Evolutionary conservation across 2,797 vertebrate genomes (phyloP).

Genomic region (Botia almorhae): DNA sequence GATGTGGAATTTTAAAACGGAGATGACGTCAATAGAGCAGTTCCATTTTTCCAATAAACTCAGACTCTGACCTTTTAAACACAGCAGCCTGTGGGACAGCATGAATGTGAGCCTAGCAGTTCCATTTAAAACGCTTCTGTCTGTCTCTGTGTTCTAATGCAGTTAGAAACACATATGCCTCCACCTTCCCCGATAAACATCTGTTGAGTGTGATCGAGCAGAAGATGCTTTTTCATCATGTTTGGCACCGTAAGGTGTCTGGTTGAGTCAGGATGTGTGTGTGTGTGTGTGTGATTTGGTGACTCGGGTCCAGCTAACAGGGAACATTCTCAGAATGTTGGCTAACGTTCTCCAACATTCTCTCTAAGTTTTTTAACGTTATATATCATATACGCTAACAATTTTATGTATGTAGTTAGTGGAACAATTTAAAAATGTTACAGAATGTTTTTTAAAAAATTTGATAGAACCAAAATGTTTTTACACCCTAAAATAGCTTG

Average conservation of each 20-base stretch:
- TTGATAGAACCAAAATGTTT: no score
- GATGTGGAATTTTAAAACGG: slow-evolving; percentile 40
- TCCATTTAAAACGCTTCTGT: neutral
- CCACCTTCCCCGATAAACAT: slow-evolving; percentile 20
- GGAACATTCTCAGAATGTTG: no score
- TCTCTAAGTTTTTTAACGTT: no score
- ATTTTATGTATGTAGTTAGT: no score
- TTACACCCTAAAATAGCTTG: no score
- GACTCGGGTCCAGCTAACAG: neutral
- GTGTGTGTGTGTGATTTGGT: slow-evolving; percentile 21
- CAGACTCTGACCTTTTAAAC: slow-evolving; percentile 24
- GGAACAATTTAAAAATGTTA: no score
- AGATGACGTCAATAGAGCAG: slow-evolving; percentile 34
- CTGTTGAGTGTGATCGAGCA: slow-evolving; percentile 13
- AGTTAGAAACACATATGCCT: slow-evolving; percentile 7
- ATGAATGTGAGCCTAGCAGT: neutral
- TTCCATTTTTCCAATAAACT: slow-evolving; percentile 33
- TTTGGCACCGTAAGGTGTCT: slow-evolving; percentile 21
- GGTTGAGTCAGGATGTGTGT: slow-evolving; percentile 11
- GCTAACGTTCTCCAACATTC: no score
- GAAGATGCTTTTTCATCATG: slow-evolving; percentile 17
- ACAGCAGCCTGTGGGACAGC: neutral
- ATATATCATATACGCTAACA: no score
- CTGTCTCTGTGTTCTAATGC: neutral
- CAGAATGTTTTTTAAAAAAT: no score